Evolutionary conservation across 92 coral and sea anemone species (phyloP).

Genomic region (Phenganax marumi): DNA sequence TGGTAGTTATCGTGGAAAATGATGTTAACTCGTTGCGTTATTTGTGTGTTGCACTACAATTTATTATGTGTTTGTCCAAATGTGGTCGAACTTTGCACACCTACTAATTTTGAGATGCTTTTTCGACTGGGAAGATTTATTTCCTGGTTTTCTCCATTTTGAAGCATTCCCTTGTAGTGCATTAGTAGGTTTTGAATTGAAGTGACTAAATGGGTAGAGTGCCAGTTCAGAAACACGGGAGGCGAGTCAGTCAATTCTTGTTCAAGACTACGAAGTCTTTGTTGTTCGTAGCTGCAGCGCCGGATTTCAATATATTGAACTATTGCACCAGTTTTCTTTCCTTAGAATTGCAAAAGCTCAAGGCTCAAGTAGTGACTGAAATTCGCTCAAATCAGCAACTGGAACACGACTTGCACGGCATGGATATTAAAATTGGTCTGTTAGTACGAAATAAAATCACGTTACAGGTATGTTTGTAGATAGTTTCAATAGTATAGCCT

Average conservation of each 20-base stretch:
- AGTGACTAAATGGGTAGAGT: not conserved
- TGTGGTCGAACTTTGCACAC: no score
- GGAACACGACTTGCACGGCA: conserved; percentile 77
- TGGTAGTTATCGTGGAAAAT: no score
- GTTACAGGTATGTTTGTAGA: conserved; percentile 64
- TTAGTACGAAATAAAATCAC: conserved; percentile 91
- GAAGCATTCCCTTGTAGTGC: not conserved
- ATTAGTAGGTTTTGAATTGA: not conserved
- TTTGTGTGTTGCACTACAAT: no score
- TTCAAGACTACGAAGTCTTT: no score
- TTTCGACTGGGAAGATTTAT: no score
- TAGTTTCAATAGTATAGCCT: no score
- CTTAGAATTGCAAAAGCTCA: conserved; percentile 82
- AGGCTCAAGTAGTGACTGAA: conserved; percentile 97
- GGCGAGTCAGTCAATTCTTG: not conserved
- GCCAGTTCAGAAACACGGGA: no score
- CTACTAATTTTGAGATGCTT: no score
- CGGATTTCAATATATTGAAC: not conserved
- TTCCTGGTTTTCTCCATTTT: no score
- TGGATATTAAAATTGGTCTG: conserved; percentile 97
- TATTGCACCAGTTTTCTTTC: not conserved
- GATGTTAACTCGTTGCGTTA: no score
- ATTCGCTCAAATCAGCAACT: conserved; percentile 93
- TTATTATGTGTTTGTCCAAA: no score
- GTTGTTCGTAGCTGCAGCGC: not conserved